phyloP scores from a whole-genome alignment of 2,888 invertebrate species.

The Luffia ferchaultella region DNA sequence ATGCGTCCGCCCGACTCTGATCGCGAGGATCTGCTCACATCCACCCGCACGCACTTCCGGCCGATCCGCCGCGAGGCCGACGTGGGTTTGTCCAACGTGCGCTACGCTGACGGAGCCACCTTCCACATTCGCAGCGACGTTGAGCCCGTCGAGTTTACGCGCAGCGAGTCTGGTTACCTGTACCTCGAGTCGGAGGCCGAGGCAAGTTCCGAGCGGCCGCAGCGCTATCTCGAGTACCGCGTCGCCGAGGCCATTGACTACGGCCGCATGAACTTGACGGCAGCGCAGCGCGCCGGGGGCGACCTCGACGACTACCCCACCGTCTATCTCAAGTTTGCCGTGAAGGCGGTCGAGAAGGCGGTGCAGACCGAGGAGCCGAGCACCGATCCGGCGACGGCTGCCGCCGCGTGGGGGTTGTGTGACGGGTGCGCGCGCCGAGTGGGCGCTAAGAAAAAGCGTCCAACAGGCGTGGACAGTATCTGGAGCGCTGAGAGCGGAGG shows the following conservation, averaged over 20 bases:
- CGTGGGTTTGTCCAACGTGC: slow-evolving; percentile 23
- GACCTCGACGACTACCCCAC: no score
- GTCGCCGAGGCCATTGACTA: slow-evolving; percentile 42
- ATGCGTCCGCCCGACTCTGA: slow-evolving; percentile 61
- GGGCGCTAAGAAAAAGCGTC: slow-evolving; percentile 48
- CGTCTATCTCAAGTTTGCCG: slow-evolving; percentile 73
- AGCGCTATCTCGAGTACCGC: slow-evolving; percentile 63
- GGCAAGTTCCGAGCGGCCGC: slow-evolving; percentile 34
- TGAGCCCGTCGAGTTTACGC: slow-evolving; percentile 70
- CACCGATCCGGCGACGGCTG: slow-evolving; percentile 14
- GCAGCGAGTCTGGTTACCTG: slow-evolving; percentile 71
- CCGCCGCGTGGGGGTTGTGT: slow-evolving; percentile 28
- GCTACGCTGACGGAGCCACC: slow-evolving; percentile 75
- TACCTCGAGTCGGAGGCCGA: slow-evolving; percentile 43
- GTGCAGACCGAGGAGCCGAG: slow-evolving; percentile 34
- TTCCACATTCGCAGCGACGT: slow-evolving; percentile 72
- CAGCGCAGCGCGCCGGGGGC: slow-evolving; percentile 35
- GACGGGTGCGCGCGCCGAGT: slow-evolving; percentile 34
- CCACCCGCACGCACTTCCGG: slow-evolving; percentile 83
- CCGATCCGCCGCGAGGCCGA: slow-evolving; percentile 73
- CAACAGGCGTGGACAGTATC: slow-evolving; percentile 28
- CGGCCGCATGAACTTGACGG: slow-evolving; percentile 38
- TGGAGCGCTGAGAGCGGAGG: slow-evolving; percentile 35
- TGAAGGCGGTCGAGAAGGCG: slow-evolving; percentile 38
- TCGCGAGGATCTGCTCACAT: slow-evolving; percentile 79